phyloP scores from a whole-genome alignment of 2,797 vertebrate genomes.

The Aselliscus stoliczkanus region DNA sequence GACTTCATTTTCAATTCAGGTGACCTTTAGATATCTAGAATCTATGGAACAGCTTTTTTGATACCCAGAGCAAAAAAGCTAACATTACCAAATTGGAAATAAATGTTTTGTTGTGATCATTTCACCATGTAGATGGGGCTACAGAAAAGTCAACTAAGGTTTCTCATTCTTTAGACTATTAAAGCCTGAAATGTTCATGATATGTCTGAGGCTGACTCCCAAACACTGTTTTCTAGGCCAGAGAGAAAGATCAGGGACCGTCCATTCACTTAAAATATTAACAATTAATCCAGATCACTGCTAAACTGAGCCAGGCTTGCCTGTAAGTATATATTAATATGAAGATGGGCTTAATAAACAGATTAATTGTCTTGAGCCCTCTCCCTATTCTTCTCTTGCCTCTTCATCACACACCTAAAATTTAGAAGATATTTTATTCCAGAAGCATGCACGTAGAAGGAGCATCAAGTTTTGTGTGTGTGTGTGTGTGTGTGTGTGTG shows the following conservation, averaged over 20 bases:
- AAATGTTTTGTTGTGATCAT: neutral
- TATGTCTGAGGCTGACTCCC: neutral
- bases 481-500: no score
- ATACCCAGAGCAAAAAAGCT: neutral
- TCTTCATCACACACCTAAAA: neutral
- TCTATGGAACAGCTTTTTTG: neutral
- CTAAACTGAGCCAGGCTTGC: neutral
- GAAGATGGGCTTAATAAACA: neutral
- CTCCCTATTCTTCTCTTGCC: no score
- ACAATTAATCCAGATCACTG: neutral
- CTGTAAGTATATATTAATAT: neutral
- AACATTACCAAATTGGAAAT: neutral
- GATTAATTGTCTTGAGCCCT: no score
- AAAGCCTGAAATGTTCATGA: neutral
- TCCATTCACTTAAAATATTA: neutral
- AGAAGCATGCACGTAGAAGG: neutral
- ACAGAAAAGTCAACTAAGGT: neutral
- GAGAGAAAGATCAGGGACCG: neutral
- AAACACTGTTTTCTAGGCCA: neutral
- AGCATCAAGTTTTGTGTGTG: neutral
- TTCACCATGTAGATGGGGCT: neutral
- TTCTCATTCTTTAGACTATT: neutral
- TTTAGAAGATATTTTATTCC: neutral
- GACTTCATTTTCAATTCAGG: neutral
- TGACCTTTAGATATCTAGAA: neutral